Evolutionary conservation across 2,797 vertebrate genomes (phyloP).

Genomic region (Nasua narica): DNA sequence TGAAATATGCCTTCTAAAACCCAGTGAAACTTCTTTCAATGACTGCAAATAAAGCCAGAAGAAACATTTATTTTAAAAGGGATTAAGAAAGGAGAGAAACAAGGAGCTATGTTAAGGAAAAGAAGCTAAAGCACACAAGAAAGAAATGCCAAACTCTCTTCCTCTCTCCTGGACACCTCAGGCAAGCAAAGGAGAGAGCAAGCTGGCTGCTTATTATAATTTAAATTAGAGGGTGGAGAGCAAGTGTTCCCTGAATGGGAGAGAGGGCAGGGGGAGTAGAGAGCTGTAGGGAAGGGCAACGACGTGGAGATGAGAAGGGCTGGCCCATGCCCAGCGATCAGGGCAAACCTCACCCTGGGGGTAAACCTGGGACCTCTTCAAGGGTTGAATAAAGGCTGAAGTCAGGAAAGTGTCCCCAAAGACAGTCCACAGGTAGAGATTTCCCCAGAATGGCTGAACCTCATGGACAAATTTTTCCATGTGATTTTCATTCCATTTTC

Average conservation of each 20-base stretch:
- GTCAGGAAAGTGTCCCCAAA: constrained; percentile 58
- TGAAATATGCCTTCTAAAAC: constrained; percentile 49
- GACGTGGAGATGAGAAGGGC: neutral
- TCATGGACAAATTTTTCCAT: constrained; percentile 80
- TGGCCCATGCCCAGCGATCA: fast-evolving
- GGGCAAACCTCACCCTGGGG: neutral
- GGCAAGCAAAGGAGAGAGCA: neutral
- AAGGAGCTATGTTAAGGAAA: constrained; percentile 7
- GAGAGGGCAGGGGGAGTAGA: neutral
- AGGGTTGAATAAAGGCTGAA: constrained; percentile 2
- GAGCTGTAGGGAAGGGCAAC: neutral
- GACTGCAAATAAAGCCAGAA: constrained; percentile 54
- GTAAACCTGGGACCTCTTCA: neutral
- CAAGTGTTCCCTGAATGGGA: neutral
- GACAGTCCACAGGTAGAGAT: constrained; percentile 57
- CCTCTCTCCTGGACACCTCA: neutral
- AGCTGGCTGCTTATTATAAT: constrained; percentile 18
- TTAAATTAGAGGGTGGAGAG: constrained; percentile 49
- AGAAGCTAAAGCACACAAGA: neutral
- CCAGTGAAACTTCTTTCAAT: constrained; percentile 29
- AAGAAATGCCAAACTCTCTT: neutral
- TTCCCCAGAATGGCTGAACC: constrained; percentile 76
- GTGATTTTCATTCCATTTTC: constrained; percentile 85
- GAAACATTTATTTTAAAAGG: constrained; percentile 67
- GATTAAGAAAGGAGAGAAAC: constrained; percentile 47